Base-by-base conservation (phyloP, 2,797 vertebrate species). In the Phrynocephalus guinanensis region DNA sequence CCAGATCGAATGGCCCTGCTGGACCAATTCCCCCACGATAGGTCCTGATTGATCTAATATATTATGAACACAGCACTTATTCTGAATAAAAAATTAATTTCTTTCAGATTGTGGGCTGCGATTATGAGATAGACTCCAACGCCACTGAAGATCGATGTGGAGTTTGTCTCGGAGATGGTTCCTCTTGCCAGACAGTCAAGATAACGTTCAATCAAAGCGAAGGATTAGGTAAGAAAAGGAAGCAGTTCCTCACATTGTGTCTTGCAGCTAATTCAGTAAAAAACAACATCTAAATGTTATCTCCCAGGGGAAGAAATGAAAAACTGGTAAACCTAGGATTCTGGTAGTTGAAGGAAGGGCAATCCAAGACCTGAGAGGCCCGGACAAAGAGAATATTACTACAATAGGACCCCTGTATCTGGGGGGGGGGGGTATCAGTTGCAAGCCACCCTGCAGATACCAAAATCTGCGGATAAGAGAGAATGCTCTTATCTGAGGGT, bases 41-140 rank as follows among this genome's bases (percentile, higher is more conserved):
- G 0, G 0, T 16, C 8, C 33, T 1, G 68, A 4, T 72, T 50
- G 2, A 70, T 73, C 11, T 38, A 79, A 44, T 50, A 3, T 0
- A 20, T 75, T n/a, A 13, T 13, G 1, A 16, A 72, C 1, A 0
- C 20, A 18, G 26, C 63, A 2, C 80, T 94, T 89, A 93, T 76
- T 82, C 77, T 91, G 67, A 91, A 44, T 44, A 44, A 76, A 18
- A 71, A 24, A 44, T 24, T 18, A 30, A 8, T 33, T 33, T 60
- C 33, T 87, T 80, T n/a, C 90, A 99, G 99, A 95, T 95, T 79
- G 97, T 99, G 0, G 99, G 99, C 93, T 99, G 99, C 94, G 99
- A 99, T 97, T 98, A 97, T 85, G 98, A 98, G 90, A 99, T 99
- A 8, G 97, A 98, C 93, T 99, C 99, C n/a, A 99, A 98, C 0